Conservation (phyloP, 2,888 invertebrate genomes). For the Brenthis ino region DNA sequence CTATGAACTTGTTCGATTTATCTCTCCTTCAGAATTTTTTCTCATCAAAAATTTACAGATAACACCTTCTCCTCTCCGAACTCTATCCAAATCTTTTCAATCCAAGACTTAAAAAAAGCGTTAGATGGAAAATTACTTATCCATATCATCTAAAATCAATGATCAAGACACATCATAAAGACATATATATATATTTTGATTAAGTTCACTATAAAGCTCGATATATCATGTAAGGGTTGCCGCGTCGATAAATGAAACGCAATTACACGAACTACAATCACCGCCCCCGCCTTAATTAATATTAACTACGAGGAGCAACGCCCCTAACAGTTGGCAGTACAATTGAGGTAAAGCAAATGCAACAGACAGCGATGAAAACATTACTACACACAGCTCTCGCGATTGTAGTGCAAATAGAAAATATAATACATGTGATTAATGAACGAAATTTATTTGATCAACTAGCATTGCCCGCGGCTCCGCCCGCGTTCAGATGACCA, state of each 20-base stretch:
- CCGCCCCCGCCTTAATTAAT: conserved; percentile 62
- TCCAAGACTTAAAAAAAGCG: no score
- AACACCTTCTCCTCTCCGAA: no score
- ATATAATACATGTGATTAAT: no score
- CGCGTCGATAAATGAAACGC: conserved; percentile 52
- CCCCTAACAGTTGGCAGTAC: conserved; percentile 62
- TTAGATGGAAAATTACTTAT: no score
- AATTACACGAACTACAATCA: conserved; percentile 55
- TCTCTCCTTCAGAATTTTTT: no score
- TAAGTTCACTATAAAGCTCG: conserved; percentile 23
- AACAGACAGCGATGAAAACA: conserved; percentile 72
- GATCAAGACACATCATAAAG: not conserved
- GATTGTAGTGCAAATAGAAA: conserved; percentile 6
- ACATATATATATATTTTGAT: conserved; percentile 10
- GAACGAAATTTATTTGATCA: no score
- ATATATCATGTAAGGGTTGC: conserved; percentile 41
- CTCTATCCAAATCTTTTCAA: no score
- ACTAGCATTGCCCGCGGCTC: no score
- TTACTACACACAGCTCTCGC: conserved; percentile 50
- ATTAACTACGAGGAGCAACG: conserved; percentile 65
- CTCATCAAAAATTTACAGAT: no score
- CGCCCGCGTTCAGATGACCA: no score
- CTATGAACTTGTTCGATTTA: no score
- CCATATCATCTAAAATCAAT: not conserved
- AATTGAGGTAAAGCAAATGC: conserved; percentile 66